These are phyloP conservation scores for Nannobrachium achirus DNA, from an alignment of 2,113 vertebrate genomes.

Conservation along the genomic window DNA sequence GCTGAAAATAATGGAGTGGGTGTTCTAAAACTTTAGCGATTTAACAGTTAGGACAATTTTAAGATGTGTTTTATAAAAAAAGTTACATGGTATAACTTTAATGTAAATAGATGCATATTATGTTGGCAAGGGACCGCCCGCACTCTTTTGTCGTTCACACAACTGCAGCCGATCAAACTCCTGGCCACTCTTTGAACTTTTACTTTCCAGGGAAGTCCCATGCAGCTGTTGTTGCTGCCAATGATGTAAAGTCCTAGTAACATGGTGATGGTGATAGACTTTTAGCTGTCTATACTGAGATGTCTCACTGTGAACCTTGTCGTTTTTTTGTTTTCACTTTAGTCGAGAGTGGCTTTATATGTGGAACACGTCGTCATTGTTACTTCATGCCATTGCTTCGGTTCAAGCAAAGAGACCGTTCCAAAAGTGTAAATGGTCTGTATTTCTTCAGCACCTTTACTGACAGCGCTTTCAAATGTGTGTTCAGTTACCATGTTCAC, in stretches of 20 bases:
- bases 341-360: not conserved
- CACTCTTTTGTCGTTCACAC: slow-evolving; percentile 2
- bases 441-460: no score
- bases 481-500: no score
- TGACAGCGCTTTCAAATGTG: no score
- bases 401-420: not conserved
- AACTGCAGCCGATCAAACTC: slow-evolving; percentile 3
- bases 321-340: slow-evolving; percentile 24
- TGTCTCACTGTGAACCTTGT: slow-evolving; percentile 56
- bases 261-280: slow-evolving; percentile 29
- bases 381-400: slow-evolving; percentile 5
- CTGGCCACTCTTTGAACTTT: slow-evolving; percentile 10
- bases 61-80: no score
- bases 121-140: slow-evolving; percentile 1
- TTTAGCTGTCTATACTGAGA: slow-evolving; percentile 40
- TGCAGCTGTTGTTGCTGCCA: slow-evolving; percentile 19
- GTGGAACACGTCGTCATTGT: not conserved
- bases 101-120: slow-evolving; percentile 5
- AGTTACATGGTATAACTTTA: no score
- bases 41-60: no score
- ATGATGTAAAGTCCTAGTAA: slow-evolving; percentile 13
- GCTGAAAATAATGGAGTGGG: no score
- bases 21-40: no score
- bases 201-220: not conserved
- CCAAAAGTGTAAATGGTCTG: no score